These are phyloP conservation scores for Tetanocera ferruginea DNA, from an alignment of 2,888 invertebrate species.

Conservation along the genomic window DNA sequence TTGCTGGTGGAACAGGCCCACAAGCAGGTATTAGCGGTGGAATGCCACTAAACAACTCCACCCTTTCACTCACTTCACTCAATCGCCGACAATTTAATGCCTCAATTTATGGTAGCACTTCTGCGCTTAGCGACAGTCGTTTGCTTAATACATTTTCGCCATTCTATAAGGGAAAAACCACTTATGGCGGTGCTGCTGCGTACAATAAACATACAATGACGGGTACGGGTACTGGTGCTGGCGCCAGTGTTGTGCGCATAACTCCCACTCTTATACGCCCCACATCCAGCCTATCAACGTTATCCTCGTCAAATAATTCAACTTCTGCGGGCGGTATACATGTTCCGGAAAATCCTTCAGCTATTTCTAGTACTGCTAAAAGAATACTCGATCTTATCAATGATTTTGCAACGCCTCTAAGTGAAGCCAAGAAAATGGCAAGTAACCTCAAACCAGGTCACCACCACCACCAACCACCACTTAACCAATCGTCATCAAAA, in stretches of 20 bases:
- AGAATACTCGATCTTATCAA: conserved; percentile 85
- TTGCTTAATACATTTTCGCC: conserved; percentile 73
- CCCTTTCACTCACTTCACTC: conserved; percentile 65
- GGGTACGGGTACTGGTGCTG: conserved; percentile 44
- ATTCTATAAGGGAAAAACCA: conserved; percentile 82
- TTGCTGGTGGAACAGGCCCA: conserved; percentile 52
- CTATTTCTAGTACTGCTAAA: conserved; percentile 76
- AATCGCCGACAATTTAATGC: conserved; percentile 67
- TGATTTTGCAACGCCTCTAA: conserved; percentile 84
- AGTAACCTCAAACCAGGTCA: conserved; percentile 59
- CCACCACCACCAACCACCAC: conserved; percentile 48
- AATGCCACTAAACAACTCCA: conserved; percentile 63
- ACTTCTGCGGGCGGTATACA: conserved; percentile 38
- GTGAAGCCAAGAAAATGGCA: conserved; percentile 84
- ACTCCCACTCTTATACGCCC: conserved; percentile 62
- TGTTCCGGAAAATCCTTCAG: conserved; percentile 44
- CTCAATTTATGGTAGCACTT: conserved; percentile 68
- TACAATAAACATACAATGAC: conserved; percentile 69
- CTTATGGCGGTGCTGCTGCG: conserved; percentile 81
- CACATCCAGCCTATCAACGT: conserved; percentile 60
- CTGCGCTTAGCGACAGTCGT: conserved; percentile 68
- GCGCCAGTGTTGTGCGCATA: conserved; percentile 52
- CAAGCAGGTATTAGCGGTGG: conserved; percentile 50
- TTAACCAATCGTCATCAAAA: conserved; percentile 40
- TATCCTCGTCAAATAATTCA: conserved; percentile 59